These are phyloP conservation scores for Calcarius ornatus DNA, from an alignment of 2,113 vertebrate genomes.

Conservation along the genomic window DNA sequence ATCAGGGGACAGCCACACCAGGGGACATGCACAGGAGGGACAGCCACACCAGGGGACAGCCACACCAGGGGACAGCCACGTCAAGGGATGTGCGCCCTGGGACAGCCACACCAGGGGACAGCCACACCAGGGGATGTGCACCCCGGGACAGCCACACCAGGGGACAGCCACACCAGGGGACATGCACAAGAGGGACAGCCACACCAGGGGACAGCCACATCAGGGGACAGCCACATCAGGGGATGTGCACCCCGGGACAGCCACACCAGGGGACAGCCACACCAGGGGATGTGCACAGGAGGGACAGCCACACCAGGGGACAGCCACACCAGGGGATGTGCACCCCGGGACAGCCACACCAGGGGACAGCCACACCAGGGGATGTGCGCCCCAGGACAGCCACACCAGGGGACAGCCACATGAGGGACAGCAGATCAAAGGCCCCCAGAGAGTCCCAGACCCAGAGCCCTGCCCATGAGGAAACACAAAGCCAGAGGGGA, in stretches of 20 bases:
- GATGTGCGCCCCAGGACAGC: too few species aligned
- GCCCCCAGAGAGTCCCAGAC: not conserved
- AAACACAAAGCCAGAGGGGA: not conserved
- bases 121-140: not conserved
- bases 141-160: not conserved
- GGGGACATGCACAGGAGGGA: not conserved
- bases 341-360: too few species aligned
- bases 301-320: too few species aligned
- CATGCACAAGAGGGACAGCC: not conserved
- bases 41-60: not conserved
- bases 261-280: not conserved
- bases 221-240: not conserved
- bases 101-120: not conserved
- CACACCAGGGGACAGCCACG: too few species aligned
- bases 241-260: too few species aligned
- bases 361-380: too few species aligned
- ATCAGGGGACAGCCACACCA: not conserved
- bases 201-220: not conserved
- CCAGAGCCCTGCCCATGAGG: not conserved
- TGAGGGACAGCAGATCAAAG: too few species aligned
- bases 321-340: not conserved
- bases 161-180: too few species aligned
- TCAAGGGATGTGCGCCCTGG: too few species aligned
- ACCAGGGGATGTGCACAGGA: too few species aligned
- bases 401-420: too few species aligned